Evolutionary conservation across 2,797 vertebrate genomes (phyloP).

Genomic region (Triplophysa bombifrons): DNA sequence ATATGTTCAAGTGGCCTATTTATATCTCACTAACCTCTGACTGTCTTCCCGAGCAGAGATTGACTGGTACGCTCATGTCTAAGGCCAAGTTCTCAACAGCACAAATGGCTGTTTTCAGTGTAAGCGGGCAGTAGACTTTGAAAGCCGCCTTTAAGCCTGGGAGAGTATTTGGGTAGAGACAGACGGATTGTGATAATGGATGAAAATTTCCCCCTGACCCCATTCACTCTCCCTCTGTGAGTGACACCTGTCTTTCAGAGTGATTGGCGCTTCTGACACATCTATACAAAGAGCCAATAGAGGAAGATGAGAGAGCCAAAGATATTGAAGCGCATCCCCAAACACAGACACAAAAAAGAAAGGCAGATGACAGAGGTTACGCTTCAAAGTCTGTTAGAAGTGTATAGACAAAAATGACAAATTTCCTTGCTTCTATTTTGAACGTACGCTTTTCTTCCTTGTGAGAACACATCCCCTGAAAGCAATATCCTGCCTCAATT

Average conservation of each 20-base stretch:
- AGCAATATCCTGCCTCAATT: conserved; percentile 17
- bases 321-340: conserved; percentile 34
- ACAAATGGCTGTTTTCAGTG: conserved; percentile 43
- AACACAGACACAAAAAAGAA: conserved; percentile 54
- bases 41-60: conserved; percentile 8
- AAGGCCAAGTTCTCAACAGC: conserved; percentile 15
- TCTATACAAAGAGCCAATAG: conserved; percentile 57
- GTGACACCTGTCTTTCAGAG: conserved; percentile 74
- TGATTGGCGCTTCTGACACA: conserved; percentile 60
- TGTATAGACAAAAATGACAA: conserved; percentile 44
- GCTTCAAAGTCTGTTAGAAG: conserved; percentile 42
- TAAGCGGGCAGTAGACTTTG: conserved; percentile 28
- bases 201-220: conserved; percentile 48
- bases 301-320: conserved; percentile 37
- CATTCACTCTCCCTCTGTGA: conserved; percentile 57
- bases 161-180: conserved; percentile 38
- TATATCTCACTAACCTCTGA: conserved; percentile 33
- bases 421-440: conserved; percentile 38
- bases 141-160: conserved; percentile 22
- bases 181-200: conserved; percentile 47
- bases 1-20: conserved; percentile 3
- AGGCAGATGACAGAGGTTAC: conserved; percentile 55
- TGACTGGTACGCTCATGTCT: conserved; percentile 26
- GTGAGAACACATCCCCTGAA: conserved; percentile 28
- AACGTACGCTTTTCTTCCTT: conserved; percentile 33